Evolutionary conservation across 35 echinoderm and acorn worm species (phyloP).

Genomic region (Diadema setosum): DNA sequence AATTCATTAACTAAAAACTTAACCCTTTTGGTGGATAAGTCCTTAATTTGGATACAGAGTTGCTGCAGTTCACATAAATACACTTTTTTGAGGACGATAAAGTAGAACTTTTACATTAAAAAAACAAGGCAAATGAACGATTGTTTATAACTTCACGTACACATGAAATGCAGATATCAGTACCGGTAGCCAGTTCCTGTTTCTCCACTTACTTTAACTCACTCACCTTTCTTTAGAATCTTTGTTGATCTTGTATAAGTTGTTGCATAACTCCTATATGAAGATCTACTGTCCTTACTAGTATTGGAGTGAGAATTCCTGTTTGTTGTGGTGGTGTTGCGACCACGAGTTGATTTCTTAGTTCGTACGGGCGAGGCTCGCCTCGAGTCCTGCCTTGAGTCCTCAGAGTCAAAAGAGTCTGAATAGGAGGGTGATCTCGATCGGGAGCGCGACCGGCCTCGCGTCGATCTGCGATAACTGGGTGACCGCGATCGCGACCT

Average conservation of each 20-base stretch:
- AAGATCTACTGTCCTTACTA: constrained; percentile 38
- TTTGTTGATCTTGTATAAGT: constrained; percentile 8
- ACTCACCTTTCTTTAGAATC: not conserved
- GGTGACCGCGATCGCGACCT: constrained; percentile 31
- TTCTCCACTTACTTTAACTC: too few species aligned
- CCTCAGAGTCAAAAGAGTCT: constrained; percentile 91
- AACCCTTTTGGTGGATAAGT: too few species aligned
- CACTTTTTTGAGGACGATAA: too few species aligned
- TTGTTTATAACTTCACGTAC: too few species aligned
- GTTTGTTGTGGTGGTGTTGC: not conserved
- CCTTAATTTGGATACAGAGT: too few species aligned
- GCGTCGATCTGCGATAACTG: not conserved
- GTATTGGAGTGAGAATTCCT: constrained; percentile 16
- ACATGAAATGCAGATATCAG: too few species aligned
- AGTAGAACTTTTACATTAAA: too few species aligned
- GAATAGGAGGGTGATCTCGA: constrained; percentile 61
- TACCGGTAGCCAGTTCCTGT: too few species aligned
- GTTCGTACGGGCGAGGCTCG: constrained; percentile 32
- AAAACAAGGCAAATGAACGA: too few species aligned
- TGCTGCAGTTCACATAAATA: too few species aligned
- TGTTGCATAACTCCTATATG: constrained; percentile 2
- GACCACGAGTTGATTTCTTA: not conserved
- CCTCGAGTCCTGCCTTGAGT: constrained; percentile 77
- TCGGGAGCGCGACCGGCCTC: not conserved
- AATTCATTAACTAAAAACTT: too few species aligned